Base-by-base conservation (phyloP, 2,797 vertebrate species). In the Vespertilio murinus region DNA sequence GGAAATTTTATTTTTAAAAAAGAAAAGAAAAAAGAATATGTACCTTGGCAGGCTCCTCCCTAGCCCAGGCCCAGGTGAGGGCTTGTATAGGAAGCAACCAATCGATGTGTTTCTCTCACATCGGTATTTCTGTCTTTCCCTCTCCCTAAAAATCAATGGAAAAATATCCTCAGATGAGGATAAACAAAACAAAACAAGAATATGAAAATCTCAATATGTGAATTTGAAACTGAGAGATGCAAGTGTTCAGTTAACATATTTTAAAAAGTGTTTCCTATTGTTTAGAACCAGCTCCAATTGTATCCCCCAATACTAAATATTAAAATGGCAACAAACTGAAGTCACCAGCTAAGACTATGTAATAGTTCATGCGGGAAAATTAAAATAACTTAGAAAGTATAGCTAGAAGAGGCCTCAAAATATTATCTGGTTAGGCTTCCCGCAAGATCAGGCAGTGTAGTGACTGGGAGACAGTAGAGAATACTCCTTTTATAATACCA, bases 181-280 rank as follows among this genome's bases (percentile, higher is more conserved):
- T 67, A 33, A 18, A 33, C 17, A 61, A 61, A 61, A 61, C 25
- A 61, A 56, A 65, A 67, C 33, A 95, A 93, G 93, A 70, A 47
- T 93, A 85, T 86, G 83, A 97, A 96, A 97, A 91, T 90, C 87
- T 61, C 17, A 38, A 93, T 56, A 22, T 71, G n/a, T 95, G 80
- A 94, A 17, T 71, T 82, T 93, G 59, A 96, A 96, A 96, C 71
- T 10, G 88, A 59, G 40, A 93, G 40, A 80, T 49, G 5, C 17
- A 82, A 93, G 25, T 52, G 3, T 14, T 38, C 4, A 35, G 11
- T 42, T 74, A 38, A 47, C 10, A 22, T 14, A 20, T 69, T 49
- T 71, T 38, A 80, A 42, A 79, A 64, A 28, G 47, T 22, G 40
- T 13, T 84, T 74, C 61, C 78, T 93, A 35, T 33, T 83, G 20